Conservation (phyloP, 2,888 invertebrate genomes). For the Listrodromus nycthemerus region DNA sequence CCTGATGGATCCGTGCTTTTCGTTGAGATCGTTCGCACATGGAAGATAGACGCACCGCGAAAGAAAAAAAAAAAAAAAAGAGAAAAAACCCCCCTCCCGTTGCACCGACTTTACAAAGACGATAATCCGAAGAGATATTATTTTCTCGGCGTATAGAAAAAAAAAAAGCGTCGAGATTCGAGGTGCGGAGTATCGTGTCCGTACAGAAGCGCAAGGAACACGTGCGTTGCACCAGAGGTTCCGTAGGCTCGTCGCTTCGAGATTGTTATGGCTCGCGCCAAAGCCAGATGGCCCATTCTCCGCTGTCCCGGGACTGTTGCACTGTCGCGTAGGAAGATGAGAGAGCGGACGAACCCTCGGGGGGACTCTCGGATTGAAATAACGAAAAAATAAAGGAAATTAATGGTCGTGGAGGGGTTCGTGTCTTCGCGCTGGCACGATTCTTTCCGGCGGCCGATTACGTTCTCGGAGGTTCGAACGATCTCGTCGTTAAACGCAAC, state of each 20-base stretch:
- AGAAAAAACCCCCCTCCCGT: no score
- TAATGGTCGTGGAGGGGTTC: constrained; percentile 28
- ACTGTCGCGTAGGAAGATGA: neutral
- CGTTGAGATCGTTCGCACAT: no score
- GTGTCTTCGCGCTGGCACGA: neutral
- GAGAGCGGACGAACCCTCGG: constrained; percentile 13
- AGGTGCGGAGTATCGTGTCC: constrained; percentile 25
- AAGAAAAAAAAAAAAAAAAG: no score
- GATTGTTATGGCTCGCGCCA: constrained; percentile 71
- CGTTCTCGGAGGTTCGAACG: neutral
- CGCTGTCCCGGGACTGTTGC: constrained; percentile 14
- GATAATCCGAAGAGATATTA: no score
- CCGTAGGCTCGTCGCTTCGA: constrained; percentile 45
- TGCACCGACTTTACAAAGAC: no score
- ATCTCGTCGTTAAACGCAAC: neutral
- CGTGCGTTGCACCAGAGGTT: constrained; percentile 60
- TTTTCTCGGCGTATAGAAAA: neutral
- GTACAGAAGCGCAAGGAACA: constrained; percentile 35
- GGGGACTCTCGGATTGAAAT: constrained; percentile 13
- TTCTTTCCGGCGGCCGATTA: neutral
- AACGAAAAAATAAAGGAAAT: constrained; percentile 24
- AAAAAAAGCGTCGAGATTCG: constrained; percentile 24
- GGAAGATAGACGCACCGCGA: no score
- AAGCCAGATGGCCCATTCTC: constrained; percentile 67
- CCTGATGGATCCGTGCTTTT: no score